Evolutionary conservation across 2,888 invertebrate genomes (phyloP).

Genomic region (Nomada fucata): DNA sequence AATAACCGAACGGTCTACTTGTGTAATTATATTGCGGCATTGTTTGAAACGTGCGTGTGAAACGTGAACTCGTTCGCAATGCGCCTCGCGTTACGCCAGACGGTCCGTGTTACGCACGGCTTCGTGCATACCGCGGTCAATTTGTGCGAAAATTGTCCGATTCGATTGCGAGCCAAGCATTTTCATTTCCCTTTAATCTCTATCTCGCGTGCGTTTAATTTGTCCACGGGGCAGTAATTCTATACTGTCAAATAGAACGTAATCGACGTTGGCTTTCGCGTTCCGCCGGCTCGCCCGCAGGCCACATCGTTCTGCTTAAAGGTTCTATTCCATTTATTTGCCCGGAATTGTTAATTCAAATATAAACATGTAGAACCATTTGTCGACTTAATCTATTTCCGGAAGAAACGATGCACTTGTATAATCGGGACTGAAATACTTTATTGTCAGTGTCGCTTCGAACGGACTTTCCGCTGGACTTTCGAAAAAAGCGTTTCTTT

Average conservation of each 20-base stretch:
- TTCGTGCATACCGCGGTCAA: slow-evolving; percentile 6
- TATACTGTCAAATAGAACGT: slow-evolving; percentile 29
- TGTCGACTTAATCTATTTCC: slow-evolving; percentile 16
- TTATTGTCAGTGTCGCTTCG: background rate
- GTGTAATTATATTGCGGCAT: background rate
- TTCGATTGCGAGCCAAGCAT: slow-evolving; percentile 36
- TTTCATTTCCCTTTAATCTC: slow-evolving; percentile 52
- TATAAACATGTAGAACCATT: too few species aligned
- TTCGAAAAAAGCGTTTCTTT: slow-evolving; percentile 12
- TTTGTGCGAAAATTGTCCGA: slow-evolving; percentile 42
- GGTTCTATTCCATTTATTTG: background rate
- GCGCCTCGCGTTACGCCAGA: background rate
- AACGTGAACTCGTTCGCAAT: slow-evolving; percentile 3
- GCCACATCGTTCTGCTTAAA: too few species aligned
- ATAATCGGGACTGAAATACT: too few species aligned
- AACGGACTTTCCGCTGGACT: slow-evolving; percentile 4
- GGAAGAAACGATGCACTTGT: background rate
- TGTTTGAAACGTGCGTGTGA: background rate
- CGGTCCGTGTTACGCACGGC: slow-evolving; percentile 5
- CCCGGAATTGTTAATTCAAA: background rate
- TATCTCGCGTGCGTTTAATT: slow-evolving; percentile 31
- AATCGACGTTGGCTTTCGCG: slow-evolving; percentile 15
- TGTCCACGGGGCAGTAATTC: slow-evolving; percentile 39
- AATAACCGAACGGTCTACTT: too few species aligned
- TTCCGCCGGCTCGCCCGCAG: background rate